These are phyloP conservation scores for Gymnopithys bicolor DNA, from an alignment of 2,797 vertebrate genomes.

Conservation along the genomic window DNA sequence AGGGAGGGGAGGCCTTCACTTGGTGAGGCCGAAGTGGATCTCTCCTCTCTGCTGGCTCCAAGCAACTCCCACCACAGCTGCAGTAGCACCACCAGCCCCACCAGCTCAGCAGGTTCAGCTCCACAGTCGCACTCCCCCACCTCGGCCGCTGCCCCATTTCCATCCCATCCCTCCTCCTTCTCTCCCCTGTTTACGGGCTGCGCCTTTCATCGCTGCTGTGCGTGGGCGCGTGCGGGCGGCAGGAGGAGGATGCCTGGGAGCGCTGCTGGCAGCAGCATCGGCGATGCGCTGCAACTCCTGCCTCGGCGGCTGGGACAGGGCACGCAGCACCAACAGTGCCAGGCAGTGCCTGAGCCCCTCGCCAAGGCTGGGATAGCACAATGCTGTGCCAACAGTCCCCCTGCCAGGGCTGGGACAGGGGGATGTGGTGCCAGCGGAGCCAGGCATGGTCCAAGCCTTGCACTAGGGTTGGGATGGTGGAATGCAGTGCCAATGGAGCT, in stretches of 20 bases:
- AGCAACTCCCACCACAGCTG: not conserved
- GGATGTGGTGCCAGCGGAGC: accelerated
- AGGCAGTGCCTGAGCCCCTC: not conserved
- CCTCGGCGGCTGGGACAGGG: not conserved
- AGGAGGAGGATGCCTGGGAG: constrained; percentile 25
- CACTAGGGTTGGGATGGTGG: not conserved
- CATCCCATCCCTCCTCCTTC: constrained; percentile 3
- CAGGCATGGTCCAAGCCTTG: not conserved
- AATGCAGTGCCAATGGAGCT: accelerated
- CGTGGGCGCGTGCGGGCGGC: not conserved
- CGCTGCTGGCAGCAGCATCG: not conserved
- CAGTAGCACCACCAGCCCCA: not conserved
- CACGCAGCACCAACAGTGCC: not conserved
- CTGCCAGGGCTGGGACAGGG: not conserved
- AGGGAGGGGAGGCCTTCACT: not conserved
- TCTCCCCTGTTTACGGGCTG: constrained; percentile 56
- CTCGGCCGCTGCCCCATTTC: constrained; percentile 49
- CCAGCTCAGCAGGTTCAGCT: not conserved
- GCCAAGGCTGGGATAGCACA: accelerated
- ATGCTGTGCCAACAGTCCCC: not conserved
- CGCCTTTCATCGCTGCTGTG: not conserved
- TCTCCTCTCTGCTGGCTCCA: not conserved
- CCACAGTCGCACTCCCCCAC: not conserved
- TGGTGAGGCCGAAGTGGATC: not conserved
- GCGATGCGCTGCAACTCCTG: not conserved